Percentiles rank a stretch among this genome's conserved stretches.
Conservation (phyloP, 2,888 invertebrate genomes). For the Hyposoter dolosus region DNA sequence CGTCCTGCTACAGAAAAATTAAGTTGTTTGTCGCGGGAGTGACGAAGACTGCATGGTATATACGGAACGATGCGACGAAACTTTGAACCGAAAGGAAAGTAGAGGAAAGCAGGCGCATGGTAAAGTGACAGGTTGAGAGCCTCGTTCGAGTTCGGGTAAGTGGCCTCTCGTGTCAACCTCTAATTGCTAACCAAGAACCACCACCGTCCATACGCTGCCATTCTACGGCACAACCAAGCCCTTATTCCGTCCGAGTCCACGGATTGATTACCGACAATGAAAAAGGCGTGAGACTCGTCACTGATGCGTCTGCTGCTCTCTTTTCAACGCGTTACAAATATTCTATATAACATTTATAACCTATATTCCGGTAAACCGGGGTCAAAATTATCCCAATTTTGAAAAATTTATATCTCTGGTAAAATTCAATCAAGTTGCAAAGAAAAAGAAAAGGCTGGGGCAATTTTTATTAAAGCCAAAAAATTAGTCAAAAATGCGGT, state of each 20-base stretch:
- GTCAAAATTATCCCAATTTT: too few species aligned
- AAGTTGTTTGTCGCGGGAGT: neutral
- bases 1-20: neutral
- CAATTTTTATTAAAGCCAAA: too few species aligned
- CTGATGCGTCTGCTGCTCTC: too few species aligned
- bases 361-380: too few species aligned
- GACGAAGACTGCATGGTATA: neutral
- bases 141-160: slow-evolving; percentile 77
- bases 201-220: slow-evolving; percentile 70
- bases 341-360: too few species aligned
- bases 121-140: slow-evolving; percentile 73
- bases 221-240: slow-evolving; percentile 49
- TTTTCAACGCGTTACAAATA: neutral
- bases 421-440: too few species aligned
- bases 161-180: slow-evolving; percentile 79
- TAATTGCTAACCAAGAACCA: slow-evolving; percentile 80
- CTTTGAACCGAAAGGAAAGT: neutral
- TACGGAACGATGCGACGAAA: too few species aligned
- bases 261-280: neutral
- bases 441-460: too few species aligned
- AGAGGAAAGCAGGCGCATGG: neutral
- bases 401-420: too few species aligned
- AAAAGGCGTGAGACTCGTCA: neutral
- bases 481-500: too few species aligned
- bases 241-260: slow-evolving; percentile 62